Evolutionary conservation across 2,113 vertebrate genomes (phyloP).

Genomic region (Origma solitaria): DNA sequence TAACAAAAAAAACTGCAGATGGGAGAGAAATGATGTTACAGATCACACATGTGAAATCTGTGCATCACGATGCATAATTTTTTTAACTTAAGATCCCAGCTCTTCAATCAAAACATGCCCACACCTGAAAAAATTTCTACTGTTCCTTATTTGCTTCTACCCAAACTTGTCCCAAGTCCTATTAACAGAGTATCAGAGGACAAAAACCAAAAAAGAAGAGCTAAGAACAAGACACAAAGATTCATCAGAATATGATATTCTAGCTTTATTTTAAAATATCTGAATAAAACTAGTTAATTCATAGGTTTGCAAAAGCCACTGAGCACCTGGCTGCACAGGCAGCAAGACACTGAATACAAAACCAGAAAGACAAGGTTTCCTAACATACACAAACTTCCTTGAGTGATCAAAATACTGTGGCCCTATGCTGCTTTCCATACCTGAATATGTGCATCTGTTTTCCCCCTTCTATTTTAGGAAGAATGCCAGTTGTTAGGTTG

Average conservation of each 20-base stretch:
- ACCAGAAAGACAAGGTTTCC: neutral
- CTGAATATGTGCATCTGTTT: neutral
- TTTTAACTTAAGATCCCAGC: neutral
- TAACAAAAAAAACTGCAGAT: neutral
- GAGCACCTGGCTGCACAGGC: neutral
- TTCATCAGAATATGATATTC: neutral
- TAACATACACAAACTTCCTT: neutral
- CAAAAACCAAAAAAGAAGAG: neutral
- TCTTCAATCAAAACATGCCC: neutral
- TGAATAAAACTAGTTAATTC: neutral
- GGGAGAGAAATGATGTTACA: neutral
- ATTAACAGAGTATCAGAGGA: neutral
- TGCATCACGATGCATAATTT: neutral
- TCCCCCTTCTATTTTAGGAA: neutral
- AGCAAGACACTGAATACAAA: neutral
- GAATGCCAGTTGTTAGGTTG: neutral
- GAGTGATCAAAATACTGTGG: neutral
- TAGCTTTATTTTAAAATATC: neutral
- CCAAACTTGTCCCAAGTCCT: neutral
- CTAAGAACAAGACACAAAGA: neutral
- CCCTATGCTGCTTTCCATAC: neutral
- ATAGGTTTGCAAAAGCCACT: neutral
- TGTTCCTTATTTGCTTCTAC: neutral
- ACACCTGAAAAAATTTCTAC: neutral
- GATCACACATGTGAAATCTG: neutral